phyloP scores from a whole-genome alignment of 2,797 vertebrate species.

The Loriculus beryllinus region DNA sequence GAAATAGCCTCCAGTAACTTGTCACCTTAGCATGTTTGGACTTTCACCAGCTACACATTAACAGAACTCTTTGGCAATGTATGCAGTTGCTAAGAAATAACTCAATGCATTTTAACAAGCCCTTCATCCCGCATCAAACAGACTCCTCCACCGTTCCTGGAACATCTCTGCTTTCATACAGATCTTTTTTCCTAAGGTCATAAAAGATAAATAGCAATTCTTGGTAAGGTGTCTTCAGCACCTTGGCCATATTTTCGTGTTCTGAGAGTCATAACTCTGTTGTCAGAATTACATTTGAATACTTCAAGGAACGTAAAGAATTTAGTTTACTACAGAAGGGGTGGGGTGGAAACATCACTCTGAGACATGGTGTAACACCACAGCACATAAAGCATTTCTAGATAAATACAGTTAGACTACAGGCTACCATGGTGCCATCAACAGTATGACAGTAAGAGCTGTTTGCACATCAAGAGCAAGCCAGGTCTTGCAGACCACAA shows the following conservation, averaged over 20 bases:
- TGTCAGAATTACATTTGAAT: neutral
- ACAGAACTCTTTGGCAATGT: neutral
- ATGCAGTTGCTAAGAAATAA: neutral
- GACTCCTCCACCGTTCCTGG: neutral
- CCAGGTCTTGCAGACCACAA: neutral
- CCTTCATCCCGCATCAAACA: neutral
- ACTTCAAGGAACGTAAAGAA: neutral
- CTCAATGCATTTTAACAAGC: slow-evolving; percentile 4
- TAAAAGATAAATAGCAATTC: slow-evolving; percentile 5
- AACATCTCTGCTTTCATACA: slow-evolving; percentile 5
- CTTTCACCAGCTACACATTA: neutral
- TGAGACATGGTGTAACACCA: neutral
- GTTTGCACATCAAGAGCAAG: neutral
- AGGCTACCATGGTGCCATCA: neutral
- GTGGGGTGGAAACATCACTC: neutral
- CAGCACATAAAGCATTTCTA: neutral
- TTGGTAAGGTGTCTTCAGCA: neutral
- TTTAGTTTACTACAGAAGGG: neutral
- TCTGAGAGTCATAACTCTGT: neutral
- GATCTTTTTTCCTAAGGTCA: neutral
- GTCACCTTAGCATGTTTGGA: neutral
- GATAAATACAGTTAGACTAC: neutral
- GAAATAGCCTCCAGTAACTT: neutral
- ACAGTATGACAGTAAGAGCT: accelerated
- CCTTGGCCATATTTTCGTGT: neutral